Evolutionary conservation across 2,797 vertebrate genomes (phyloP).

Genomic region (Acipenser oxyrinchus): DNA sequence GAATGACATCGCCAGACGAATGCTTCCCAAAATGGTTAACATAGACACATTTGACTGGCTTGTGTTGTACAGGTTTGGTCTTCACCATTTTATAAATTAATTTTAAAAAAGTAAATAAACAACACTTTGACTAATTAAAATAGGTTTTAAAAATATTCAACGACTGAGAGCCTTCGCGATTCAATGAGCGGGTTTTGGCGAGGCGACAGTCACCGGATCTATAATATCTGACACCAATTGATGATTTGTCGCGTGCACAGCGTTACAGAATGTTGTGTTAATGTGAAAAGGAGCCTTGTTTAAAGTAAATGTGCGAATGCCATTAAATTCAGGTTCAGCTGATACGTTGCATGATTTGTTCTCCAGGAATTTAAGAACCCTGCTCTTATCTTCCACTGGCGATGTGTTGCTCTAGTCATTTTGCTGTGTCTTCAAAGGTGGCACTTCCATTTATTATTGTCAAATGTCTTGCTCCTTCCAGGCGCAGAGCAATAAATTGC

Average conservation of each 20-base stretch:
- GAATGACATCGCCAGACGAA: neutral
- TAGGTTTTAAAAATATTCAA: neutral
- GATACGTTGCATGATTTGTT: too few relatives aligned
- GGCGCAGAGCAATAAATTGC: too few relatives aligned
- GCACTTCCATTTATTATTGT: too few relatives aligned
- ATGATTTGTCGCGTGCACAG: neutral
- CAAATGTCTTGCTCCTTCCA: too few relatives aligned
- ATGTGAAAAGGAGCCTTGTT: too few relatives aligned
- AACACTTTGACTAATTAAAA: neutral
- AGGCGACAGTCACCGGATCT: neutral
- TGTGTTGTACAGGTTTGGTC: neutral
- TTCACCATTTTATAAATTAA: neutral
- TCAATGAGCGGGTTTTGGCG: neutral
- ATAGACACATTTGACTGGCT: constrained; percentile 1
- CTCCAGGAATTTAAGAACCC: too few relatives aligned
- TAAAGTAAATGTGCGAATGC: too few relatives aligned
- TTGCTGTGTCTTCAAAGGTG: too few relatives aligned
- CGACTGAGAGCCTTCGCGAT: neutral
- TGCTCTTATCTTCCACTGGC: too few relatives aligned
- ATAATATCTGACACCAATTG: neutral
- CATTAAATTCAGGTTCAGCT: too few relatives aligned
- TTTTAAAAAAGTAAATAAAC: neutral
- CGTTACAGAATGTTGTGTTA: too few relatives aligned
- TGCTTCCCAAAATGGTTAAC: constrained; percentile 11
- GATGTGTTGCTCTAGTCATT: too few relatives aligned